Conservation (phyloP, 2,797 vertebrate species). For the Mallotus villosus region DNA sequence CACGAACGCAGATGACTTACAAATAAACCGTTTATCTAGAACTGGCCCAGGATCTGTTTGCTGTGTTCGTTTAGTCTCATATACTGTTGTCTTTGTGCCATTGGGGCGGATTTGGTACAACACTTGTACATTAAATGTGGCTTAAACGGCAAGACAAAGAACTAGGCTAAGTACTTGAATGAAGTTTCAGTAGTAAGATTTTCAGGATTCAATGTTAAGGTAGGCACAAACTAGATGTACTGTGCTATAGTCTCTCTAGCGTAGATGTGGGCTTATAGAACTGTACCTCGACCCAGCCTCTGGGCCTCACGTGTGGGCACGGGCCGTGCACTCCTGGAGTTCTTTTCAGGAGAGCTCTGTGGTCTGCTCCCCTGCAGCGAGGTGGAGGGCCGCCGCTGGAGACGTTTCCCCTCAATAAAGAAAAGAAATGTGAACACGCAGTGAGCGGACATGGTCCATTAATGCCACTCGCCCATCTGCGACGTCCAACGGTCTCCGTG, state of each 20-base stretch:
- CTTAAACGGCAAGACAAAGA: too few species aligned
- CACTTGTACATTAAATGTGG: too few species aligned
- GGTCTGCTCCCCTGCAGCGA: constrained; percentile 72
- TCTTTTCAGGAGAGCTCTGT: constrained; percentile 63
- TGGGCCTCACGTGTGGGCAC: background rate
- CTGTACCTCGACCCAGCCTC: background rate
- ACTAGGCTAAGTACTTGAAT: too few species aligned
- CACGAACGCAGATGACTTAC: too few species aligned
- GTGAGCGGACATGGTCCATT: constrained; percentile 59
- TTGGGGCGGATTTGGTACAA: too few species aligned
- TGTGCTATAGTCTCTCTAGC: background rate
- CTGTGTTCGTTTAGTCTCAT: too few species aligned
- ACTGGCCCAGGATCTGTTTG: too few species aligned
- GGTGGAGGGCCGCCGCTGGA: constrained; percentile 69
- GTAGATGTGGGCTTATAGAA: background rate
- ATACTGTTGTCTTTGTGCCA: too few species aligned
- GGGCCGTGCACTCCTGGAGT: constrained; percentile 8
- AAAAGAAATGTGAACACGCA: constrained; percentile 64
- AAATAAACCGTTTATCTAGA: too few species aligned
- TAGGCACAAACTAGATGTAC: background rate
- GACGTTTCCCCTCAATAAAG: constrained; percentile 71
- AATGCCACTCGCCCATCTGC: constrained; percentile 35
- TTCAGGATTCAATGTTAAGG: background rate
- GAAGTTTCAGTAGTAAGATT: background rate
- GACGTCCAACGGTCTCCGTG: constrained; percentile 17